phyloP scores from a whole-genome alignment of 2,888 invertebrate species.

The Lycocerus yunnanus region DNA sequence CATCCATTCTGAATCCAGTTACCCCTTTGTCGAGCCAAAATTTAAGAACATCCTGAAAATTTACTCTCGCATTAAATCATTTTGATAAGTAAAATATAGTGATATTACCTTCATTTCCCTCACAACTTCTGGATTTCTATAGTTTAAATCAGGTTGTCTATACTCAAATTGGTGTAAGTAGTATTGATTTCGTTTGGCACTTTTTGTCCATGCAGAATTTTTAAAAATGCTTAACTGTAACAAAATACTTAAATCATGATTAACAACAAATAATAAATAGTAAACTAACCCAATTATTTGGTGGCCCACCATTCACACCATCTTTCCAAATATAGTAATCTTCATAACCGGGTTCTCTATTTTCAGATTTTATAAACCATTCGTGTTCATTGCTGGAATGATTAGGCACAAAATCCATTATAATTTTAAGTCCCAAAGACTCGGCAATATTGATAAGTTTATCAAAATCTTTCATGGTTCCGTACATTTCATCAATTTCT shows the following conservation, averaged over 20 bases:
- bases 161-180: conserved; percentile 80
- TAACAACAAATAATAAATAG: too few relatives aligned
- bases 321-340: conserved; percentile 82
- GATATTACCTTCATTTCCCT: conserved; percentile 63
- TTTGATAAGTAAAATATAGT: background rate
- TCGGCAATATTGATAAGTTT: conserved; percentile 63
- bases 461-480: conserved; percentile 73
- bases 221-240: conserved; percentile 43
- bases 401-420: conserved; percentile 58
- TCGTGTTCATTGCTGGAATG: conserved; percentile 78
- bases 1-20: conserved; percentile 86
- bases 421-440: conserved; percentile 58
- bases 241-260: background rate
- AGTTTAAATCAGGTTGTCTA: conserved; percentile 83
- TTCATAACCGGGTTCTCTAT: conserved; percentile 64
- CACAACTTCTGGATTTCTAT: conserved; percentile 69
- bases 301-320: conserved; percentile 60
- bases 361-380: conserved; percentile 79
- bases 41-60: conserved; percentile 64
- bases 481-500: conserved; percentile 73
- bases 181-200: conserved; percentile 55
- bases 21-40: conserved; percentile 86
- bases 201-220: conserved; percentile 45
- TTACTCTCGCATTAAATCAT: too few relatives aligned
- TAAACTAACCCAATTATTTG: conserved; percentile 75